Base-by-base conservation (phyloP, 2,797 vertebrate species). In the Onychomys arenicola region DNA sequence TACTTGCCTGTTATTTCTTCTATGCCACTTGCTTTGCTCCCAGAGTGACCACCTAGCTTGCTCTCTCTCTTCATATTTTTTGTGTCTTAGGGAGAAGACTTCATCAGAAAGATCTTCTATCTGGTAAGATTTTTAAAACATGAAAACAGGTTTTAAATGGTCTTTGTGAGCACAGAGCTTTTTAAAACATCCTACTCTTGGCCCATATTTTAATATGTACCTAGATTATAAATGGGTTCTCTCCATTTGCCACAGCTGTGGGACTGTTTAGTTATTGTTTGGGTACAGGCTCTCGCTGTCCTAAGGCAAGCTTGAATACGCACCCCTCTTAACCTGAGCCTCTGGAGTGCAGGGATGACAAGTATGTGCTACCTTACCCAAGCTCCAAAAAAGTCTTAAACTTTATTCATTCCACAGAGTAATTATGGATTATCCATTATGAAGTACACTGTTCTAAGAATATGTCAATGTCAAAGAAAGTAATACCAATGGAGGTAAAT, bases 61-160 rank as follows among this genome's bases (percentile, higher is more conserved):
- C 97, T 99, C 99, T 96, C 98, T 98, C 69, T 98, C 98, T 97
- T 99, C 99, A 2, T 98, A 99, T 91, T 97, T 98, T 7, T 97
- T 90, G 91, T 99, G 99, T 91, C 99, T 99, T 96, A 95, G 97
- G 91, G 98, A 98, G 91, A 99, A 99, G n/a, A 97, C 97, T 96
- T 99, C 98, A 93, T 99, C 99, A 86, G 98, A 98, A 91, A 99
- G 98, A 76, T 99, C 98, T 98, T 99, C 99, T n/a, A 85, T 88
- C 99, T 99, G 97, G 92, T 8, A 90, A 97, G 87, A 86, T 91
- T 55, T 97, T 71, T 96, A 23, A 81, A 92, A 95, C 94, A 63
- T n/a, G 43, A 89, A 43, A 61, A 87, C 10, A 84, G 29, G 25
- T 90, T 67, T 97, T 59, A 85, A 49, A 91, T 25, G 85, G 82